Evolutionary conservation across 2,113 vertebrate species (phyloP), one percentile per base, ranked within the genome.

Genomic region (Serinus canaria): DNA sequence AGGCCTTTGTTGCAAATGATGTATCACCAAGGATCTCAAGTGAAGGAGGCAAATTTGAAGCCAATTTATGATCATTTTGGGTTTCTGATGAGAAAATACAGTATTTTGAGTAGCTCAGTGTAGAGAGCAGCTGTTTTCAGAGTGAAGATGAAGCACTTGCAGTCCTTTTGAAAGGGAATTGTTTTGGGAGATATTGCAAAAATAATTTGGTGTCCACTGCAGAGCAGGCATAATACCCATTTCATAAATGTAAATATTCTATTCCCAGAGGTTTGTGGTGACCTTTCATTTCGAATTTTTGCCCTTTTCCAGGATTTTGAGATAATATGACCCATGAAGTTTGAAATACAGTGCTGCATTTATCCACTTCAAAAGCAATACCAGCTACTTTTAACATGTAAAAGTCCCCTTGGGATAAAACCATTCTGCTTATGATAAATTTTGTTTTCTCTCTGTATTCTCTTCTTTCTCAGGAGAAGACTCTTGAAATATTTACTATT

Each of bases 241-340:
- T 90, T 82, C 39, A 79, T 70, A 84, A 91, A 83, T 56, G 52
- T 67, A 95, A 92, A 92, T 92, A 92, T 85, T 86, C 15, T 50
- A 35, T 68, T 78, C 70, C 75, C 72, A 80, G 55, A 69, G 68
- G 24, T 56, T 17, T 77, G 15, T 5, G 15, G 15, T 84, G 80
- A 90, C 84, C 46, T 92, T 80, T 69, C 25, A 27, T 69, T 60
- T 28, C 2, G 19, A 77, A 72, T 89, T 83, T 85, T 37, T 92
- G 49, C 33, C 90, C 47, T 91, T 93, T 88, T 6, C 24, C 13
- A 74, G 31, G 37, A 81, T 87, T 95, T 88, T 77, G 10, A 76
- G 81, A 46, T 87, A 85, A 66, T 52, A 58, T 43, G 44, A 91
- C 50, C 31, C 33, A 20, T 37, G 16, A 62, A 50, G 8, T 86